These are phyloP conservation scores for Reticulitermes speratus DNA, from an alignment of 1,140 invertebrate genomes.

Conservation along the genomic window DNA sequence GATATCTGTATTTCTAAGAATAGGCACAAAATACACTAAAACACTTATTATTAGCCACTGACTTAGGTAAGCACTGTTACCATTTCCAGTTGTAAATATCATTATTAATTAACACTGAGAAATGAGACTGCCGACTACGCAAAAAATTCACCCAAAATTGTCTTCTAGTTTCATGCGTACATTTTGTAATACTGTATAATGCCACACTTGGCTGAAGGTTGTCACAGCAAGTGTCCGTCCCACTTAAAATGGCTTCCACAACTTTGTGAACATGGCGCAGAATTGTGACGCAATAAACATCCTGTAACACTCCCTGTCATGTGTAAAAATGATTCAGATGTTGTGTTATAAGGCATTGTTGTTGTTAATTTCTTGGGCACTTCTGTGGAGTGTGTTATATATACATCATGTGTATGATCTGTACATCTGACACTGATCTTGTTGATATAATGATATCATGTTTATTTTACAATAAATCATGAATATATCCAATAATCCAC, in stretches of 20 bases:
- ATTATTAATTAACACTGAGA: background rate
- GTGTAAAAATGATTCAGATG: constrained; percentile 12
- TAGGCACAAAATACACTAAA: too few relatives aligned
- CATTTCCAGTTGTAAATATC: background rate
- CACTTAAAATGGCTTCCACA: background rate
- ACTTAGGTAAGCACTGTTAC: too few relatives aligned
- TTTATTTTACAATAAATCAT: constrained; percentile 35
- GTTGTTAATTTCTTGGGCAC: constrained; percentile 23
- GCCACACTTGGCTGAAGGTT: too few relatives aligned
- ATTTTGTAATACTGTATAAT: too few relatives aligned
- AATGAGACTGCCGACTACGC: background rate
- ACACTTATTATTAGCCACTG: too few relatives aligned
- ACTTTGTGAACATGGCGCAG: background rate
- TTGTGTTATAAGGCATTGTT: constrained; percentile 15
- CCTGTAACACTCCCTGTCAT: background rate
- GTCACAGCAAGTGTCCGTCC: background rate
- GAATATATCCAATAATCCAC: constrained; percentile 22
- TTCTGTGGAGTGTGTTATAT: constrained; percentile 32
- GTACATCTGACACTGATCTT: constrained; percentile 33
- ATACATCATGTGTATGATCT: constrained; percentile 31
- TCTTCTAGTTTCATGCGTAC: background rate
- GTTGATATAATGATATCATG: constrained; percentile 34
- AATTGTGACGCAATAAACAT: constrained; percentile 6
- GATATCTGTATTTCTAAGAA: too few relatives aligned
- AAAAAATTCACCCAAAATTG: background rate